phyloP scores from a whole-genome alignment of 2,888 invertebrate genomes.

The Pyrgus malvae region DNA sequence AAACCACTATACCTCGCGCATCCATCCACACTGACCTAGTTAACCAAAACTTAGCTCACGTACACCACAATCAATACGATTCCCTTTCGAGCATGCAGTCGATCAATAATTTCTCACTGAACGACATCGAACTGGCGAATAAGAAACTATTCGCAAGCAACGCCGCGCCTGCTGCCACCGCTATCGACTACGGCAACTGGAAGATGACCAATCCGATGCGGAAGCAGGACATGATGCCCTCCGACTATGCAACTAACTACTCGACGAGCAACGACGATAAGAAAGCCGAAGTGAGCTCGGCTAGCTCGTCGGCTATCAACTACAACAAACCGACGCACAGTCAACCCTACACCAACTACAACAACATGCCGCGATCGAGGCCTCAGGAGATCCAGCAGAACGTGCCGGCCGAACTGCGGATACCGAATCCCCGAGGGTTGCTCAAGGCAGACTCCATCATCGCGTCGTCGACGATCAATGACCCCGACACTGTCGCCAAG shows the following conservation, averaged over 20 bases:
- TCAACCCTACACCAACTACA: constrained; percentile 58
- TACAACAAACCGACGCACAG: constrained; percentile 67
- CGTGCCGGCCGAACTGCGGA: constrained; percentile 62
- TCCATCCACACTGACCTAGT: constrained; percentile 46
- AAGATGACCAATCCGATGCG: constrained; percentile 62
- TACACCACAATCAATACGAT: constrained; percentile 70
- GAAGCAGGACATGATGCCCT: constrained; percentile 62
- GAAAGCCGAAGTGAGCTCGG: constrained; percentile 52
- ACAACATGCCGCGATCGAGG: constrained; percentile 55
- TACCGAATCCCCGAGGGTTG: constrained; percentile 70
- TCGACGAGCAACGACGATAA: constrained; percentile 55
- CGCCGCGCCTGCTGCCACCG: constrained; percentile 49
- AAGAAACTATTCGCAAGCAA: constrained; percentile 67
- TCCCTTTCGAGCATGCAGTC: constrained; percentile 51
- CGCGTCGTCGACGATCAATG: constrained; percentile 40
- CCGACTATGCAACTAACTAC: constrained; percentile 66
- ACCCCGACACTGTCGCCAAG: constrained; percentile 53
- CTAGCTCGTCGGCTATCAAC: constrained; percentile 50
- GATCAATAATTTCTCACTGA: constrained; percentile 64
- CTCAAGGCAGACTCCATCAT: constrained; percentile 46
- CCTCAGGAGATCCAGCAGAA: constrained; percentile 62
- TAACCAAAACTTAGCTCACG: constrained; percentile 59
- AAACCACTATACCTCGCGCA: constrained; percentile 34
- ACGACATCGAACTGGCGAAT: constrained; percentile 70
- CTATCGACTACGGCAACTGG: constrained; percentile 72